phyloP scores from a whole-genome alignment of 2,888 invertebrate species.

The Nemotelus pantherinus region DNA sequence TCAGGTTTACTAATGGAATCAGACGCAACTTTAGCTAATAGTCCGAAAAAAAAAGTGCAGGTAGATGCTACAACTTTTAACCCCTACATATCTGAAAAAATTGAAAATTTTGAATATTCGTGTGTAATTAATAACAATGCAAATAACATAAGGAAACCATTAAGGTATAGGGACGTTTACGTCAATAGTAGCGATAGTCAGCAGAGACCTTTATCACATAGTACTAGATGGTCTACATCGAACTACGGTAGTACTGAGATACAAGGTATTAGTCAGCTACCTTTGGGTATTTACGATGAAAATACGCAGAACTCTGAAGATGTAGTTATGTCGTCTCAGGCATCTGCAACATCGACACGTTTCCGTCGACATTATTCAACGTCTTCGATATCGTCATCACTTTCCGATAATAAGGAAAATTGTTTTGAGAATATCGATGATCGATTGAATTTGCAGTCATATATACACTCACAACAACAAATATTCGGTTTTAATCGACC shows the following conservation, averaged over 20 bases:
- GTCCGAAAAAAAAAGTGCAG: constrained; percentile 59
- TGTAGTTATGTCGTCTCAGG: background rate
- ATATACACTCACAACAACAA: background rate
- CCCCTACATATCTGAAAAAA: constrained; percentile 34
- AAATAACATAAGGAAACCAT: background rate
- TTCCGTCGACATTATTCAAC: constrained; percentile 14
- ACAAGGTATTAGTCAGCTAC: constrained; percentile 29
- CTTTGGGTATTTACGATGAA: constrained; percentile 20
- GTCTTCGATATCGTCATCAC: constrained; percentile 5
- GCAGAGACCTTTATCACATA: constrained; percentile 3
- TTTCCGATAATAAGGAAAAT: constrained; percentile 39
- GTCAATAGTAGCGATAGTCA: constrained; percentile 11
- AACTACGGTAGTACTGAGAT: constrained; percentile 19
- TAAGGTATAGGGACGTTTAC: constrained; percentile 19
- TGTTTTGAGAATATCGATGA: constrained; percentile 27
- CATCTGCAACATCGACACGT: background rate
- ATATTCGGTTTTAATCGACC: constrained; percentile 50
- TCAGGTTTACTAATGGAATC: constrained; percentile 59
- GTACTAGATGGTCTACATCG: constrained; percentile 4
- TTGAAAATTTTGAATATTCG: constrained; percentile 27
- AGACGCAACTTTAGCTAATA: constrained; percentile 53
- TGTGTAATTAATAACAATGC: constrained; percentile 16
- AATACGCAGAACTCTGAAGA: constrained; percentile 25
- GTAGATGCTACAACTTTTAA: constrained; percentile 48
- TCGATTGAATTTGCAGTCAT: background rate